Percentiles rank a stretch among this genome's conserved stretches.
phyloP scores from a whole-genome alignment of 2,113 vertebrate species.

The human (Homo sapiens) region DNA sequence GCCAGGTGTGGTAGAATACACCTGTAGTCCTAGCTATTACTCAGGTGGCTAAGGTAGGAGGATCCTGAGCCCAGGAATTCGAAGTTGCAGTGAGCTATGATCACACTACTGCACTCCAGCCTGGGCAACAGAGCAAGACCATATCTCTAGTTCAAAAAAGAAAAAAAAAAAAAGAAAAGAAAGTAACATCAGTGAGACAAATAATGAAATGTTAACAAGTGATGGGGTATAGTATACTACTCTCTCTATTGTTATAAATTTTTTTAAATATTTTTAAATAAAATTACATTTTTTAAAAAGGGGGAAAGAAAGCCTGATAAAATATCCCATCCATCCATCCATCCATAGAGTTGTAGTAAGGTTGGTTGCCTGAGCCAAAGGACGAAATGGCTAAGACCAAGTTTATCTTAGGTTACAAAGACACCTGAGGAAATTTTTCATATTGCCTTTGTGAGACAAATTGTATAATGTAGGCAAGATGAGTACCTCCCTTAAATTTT shows the following conservation, averaged over 20 bases:
- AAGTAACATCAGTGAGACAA: neutral
- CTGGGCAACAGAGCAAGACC: too few relatives aligned
- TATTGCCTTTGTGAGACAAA: neutral
- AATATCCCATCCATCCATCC: neutral
- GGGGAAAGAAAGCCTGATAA: neutral
- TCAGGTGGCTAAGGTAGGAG: too few relatives aligned
- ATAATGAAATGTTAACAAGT: neutral
- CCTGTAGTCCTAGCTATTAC: too few relatives aligned
- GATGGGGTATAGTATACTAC: too few relatives aligned
- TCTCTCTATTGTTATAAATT: neutral
- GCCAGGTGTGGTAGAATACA: too few relatives aligned
- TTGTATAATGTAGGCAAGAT: neutral
- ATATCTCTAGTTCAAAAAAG: neutral
- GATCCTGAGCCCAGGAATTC: too few relatives aligned
- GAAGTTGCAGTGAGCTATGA: too few relatives aligned
- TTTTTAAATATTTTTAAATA: neutral
- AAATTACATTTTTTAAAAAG: neutral
- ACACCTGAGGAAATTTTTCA: neutral
- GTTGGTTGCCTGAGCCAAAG: neutral
- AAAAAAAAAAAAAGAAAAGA: neutral
- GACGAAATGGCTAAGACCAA: neutral
- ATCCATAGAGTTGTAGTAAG: neutral
- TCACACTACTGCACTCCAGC: too few relatives aligned
- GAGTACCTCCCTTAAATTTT: neutral
- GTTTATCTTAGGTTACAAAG: neutral